Conservation (phyloP, 2,888 invertebrate species). For the Margaritifera margaritifera region DNA sequence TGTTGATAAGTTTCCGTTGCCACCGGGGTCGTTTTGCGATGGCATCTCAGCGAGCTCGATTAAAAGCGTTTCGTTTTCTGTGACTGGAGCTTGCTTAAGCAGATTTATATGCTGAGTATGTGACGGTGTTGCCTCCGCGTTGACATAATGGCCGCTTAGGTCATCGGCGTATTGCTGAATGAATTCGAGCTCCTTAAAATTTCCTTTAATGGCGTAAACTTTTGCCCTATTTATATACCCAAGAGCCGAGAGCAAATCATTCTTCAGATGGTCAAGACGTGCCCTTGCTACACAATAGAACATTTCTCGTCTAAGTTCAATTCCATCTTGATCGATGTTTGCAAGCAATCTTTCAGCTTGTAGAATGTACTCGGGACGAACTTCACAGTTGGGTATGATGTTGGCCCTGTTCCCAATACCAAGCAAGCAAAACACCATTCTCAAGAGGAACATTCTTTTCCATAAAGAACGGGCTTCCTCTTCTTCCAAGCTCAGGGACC, state of each 20-base stretch:
- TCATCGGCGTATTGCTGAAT: constrained; percentile 14
- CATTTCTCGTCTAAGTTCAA: constrained; percentile 40
- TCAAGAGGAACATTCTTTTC: constrained; percentile 39
- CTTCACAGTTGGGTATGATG: constrained; percentile 17
- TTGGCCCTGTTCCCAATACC: constrained; percentile 41
- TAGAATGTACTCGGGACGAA: constrained; percentile 12
- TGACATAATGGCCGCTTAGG: not conserved
- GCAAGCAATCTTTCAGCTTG: constrained; percentile 22
- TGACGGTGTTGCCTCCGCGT: no score
- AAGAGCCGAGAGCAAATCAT: constrained; percentile 3
- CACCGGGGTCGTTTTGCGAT: no score
- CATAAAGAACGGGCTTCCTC: constrained; percentile 28
- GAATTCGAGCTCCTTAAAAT: constrained; percentile 32
- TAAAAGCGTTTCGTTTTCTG: no score
- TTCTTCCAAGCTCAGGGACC: constrained; percentile 30
- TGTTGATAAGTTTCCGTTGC: no score
- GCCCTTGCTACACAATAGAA: constrained; percentile 37
- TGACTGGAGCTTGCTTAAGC: no score
- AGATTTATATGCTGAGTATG: no score
- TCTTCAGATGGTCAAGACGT: constrained; percentile 15
- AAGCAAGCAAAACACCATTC: constrained; percentile 41
- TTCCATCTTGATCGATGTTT: constrained; percentile 22
- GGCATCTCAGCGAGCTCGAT: no score
- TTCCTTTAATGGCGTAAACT: constrained; percentile 23
- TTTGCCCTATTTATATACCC: constrained; percentile 15